Evolutionary conservation across 1,140 invertebrate genomes (phyloP).

Genomic region (Platyura marginata): DNA sequence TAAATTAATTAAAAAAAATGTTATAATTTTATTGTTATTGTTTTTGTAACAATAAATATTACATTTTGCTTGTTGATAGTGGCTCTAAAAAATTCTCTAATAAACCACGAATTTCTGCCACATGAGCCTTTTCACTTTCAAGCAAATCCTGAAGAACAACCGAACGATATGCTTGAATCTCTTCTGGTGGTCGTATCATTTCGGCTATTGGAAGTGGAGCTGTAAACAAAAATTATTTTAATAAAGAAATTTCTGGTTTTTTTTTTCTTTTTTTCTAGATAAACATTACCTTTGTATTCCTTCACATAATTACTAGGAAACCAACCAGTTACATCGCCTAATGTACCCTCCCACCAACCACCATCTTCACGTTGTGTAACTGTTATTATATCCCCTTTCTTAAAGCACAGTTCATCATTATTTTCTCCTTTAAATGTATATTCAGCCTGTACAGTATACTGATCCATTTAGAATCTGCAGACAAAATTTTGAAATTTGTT

Average conservation of each 20-base stretch:
- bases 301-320: constrained; percentile 96
- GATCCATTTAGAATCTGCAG: no score
- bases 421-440: constrained; percentile 89
- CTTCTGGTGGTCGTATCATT: constrained; percentile 37
- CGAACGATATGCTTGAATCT: constrained; percentile 53
- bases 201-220: constrained; percentile 29
- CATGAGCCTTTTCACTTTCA: constrained; percentile 79
- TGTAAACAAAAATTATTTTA: constrained; percentile 26
- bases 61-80: constrained; percentile 70
- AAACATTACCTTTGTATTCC: constrained; percentile 61
- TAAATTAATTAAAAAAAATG: constrained; percentile 25
- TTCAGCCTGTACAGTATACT: constrained; percentile 68
- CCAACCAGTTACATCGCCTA: constrained; percentile 91
- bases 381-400: constrained; percentile 91
- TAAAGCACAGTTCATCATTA: constrained; percentile 93
- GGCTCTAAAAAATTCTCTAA: constrained; percentile 70
- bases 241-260: no score
- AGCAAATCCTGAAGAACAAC: constrained; percentile 84
- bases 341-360: constrained; percentile 94
- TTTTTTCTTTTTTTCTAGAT: no score
- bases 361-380: constrained; percentile 84
- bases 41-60: constrained; percentile 25
- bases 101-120: constrained; percentile 70
- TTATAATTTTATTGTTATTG: no score
- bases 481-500: no score